A percentile compares a stretch with the other conserved stretches of the same genome.
phyloP scores from a whole-genome alignment of 2,888 invertebrate genomes.

The Tetranychus truncatus region DNA sequence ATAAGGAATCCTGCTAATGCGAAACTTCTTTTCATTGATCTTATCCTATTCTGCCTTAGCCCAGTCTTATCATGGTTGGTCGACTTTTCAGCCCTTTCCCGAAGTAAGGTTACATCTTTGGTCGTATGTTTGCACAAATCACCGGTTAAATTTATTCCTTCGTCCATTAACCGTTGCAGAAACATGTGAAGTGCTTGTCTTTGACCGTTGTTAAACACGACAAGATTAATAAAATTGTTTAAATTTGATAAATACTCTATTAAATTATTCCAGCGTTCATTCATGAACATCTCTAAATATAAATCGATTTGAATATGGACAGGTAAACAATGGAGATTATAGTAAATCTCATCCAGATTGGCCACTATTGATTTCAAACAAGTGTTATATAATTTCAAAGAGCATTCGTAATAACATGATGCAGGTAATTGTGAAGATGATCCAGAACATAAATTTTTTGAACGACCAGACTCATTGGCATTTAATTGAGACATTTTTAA shows the following conservation, averaged over 20 bases:
- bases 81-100: not conserved
- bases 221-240: not conserved
- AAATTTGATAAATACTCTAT: not conserved
- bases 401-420: not conserved
- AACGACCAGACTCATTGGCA: too few relatives aligned
- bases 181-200: conserved; percentile 43
- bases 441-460: not conserved
- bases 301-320: not conserved
- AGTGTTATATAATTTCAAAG: not conserved
- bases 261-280: not conserved
- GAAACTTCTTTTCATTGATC: conserved; percentile 19
- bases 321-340: not conserved
- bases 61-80: not conserved
- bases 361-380: not conserved
- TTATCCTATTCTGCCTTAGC: not conserved
- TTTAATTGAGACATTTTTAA: too few relatives aligned
- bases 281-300: not conserved
- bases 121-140: conserved; percentile 28
- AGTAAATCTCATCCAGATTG: not conserved
- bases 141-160: conserved; percentile 43
- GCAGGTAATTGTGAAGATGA: not conserved
- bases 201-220: not conserved
- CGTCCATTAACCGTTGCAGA: conserved; percentile 48
- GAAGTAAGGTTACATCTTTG: not conserved
- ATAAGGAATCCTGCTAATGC: conserved; percentile 49